These are phyloP conservation scores for Lethocerus indicus DNA, from an alignment of 1,140 invertebrate genomes.

Conservation along the genomic window DNA sequence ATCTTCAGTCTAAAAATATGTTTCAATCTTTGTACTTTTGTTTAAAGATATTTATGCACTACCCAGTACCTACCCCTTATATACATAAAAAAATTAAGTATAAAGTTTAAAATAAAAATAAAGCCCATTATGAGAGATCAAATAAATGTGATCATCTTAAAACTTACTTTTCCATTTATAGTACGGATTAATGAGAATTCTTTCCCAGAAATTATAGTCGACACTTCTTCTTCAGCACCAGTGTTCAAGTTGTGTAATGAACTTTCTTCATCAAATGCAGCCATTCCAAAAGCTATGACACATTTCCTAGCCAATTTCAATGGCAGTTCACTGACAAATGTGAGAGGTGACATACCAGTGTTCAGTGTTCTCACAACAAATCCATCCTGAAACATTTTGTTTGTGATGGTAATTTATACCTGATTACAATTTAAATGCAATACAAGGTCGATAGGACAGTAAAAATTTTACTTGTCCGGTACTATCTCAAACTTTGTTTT, in stretches of 20 bases:
- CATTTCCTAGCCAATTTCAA: constrained; percentile 64
- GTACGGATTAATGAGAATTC: constrained; percentile 71
- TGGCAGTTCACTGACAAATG: constrained; percentile 45
- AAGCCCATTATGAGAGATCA: no score
- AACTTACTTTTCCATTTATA: constrained; percentile 49
- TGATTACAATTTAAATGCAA: no score
- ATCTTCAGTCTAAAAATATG: no score
- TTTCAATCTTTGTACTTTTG: no score
- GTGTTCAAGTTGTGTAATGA: constrained; percentile 28
- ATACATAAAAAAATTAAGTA: no score
- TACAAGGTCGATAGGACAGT: no score
- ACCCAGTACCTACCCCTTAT: no score
- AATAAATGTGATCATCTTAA: not conserved
- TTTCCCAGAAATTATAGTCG: constrained; percentile 52
- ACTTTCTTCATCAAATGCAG: constrained; percentile 49
- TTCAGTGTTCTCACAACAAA: constrained; percentile 66
- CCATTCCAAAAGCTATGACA: constrained; percentile 54
- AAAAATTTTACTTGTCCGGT: no score
- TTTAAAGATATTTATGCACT: no score
- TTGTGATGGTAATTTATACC: no score
- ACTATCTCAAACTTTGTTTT: no score
- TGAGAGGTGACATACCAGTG: constrained; percentile 38
- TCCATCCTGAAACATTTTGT: constrained; percentile 41
- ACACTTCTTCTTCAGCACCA: constrained; percentile 50
- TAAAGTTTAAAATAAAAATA: no score